phyloP scores from a whole-genome alignment of 2,888 invertebrate genomes.

The Lucinisca nassula region DNA sequence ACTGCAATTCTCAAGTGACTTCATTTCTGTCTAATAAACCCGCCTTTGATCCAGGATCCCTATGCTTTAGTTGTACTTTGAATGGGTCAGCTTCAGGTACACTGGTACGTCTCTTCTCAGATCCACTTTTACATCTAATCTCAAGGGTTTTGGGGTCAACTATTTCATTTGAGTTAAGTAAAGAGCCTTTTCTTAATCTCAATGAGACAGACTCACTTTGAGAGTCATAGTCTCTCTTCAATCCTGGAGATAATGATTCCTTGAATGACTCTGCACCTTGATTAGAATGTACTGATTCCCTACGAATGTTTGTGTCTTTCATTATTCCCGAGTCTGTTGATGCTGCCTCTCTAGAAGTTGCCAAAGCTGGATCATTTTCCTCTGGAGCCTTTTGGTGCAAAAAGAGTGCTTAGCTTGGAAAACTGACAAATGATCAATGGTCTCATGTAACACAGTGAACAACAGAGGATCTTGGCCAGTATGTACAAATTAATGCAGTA shows the following conservation, averaged over 20 bases:
- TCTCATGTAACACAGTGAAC: too few species aligned
- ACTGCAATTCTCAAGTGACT: too few species aligned
- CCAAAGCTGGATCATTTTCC: background rate
- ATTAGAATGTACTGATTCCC: background rate
- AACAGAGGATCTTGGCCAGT: too few species aligned
- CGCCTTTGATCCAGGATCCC: constrained; percentile 69
- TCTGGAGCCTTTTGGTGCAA: too few species aligned
- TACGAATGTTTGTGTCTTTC: background rate
- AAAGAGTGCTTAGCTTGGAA: too few species aligned
- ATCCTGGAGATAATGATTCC: too few species aligned
- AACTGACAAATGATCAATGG: too few species aligned
- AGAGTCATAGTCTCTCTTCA: too few species aligned
- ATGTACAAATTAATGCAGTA: too few species aligned
- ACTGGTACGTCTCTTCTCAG: constrained; percentile 41
- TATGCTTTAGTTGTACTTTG: constrained; percentile 71
- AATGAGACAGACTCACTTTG: too few species aligned
- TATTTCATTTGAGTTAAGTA: background rate
- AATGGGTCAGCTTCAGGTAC: constrained; percentile 62
- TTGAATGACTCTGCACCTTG: background rate
- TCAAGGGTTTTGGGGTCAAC: constrained; percentile 44
- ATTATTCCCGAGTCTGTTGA: background rate
- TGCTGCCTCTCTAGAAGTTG: background rate
- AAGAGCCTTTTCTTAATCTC: too few species aligned
- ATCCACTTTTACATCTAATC: constrained; percentile 59
- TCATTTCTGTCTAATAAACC: too few species aligned